phyloP scores from a whole-genome alignment of 2,797 vertebrate genomes.

The Chrysocyon brachyurus region DNA sequence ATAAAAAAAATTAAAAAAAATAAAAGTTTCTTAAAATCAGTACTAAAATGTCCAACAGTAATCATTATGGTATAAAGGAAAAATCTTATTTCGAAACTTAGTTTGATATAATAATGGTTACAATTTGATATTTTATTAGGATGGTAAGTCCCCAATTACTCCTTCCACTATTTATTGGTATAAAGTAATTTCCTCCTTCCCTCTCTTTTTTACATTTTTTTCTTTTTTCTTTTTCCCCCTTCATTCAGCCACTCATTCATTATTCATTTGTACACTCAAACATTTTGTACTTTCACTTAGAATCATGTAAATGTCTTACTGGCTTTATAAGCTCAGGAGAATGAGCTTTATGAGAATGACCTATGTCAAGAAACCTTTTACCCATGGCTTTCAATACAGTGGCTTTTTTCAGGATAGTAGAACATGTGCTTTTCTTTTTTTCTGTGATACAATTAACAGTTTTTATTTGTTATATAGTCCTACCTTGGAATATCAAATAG shows the following conservation, averaged over 20 bases:
- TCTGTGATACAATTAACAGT: background rate
- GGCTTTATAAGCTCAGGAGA: background rate
- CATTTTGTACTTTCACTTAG: conserved; percentile 52
- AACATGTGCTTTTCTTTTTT: conserved; percentile 51
- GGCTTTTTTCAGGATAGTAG: background rate
- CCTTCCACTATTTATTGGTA: background rate
- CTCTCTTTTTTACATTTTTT: background rate
- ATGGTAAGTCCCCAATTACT: background rate
- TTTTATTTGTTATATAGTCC: background rate
- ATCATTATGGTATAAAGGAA: background rate
- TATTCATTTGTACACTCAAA: conserved; percentile 22
- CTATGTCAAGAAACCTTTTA: conserved; percentile 13
- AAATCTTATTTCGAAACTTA: conserved; percentile 52
- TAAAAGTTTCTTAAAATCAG: background rate
- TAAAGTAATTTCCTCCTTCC: background rate
- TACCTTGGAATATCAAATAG: background rate
- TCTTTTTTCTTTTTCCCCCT: background rate
- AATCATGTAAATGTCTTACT: conserved; percentile 24
- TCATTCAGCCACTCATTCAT: background rate
- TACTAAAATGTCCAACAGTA: conserved; percentile 48
- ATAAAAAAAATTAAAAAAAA: too few species aligned
- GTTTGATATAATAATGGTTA: conserved; percentile 7
- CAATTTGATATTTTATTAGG: conserved; percentile 51
- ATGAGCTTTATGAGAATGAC: background rate
- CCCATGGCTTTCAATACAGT: background rate